These are phyloP conservation scores for Vulpes vulpes DNA, from an alignment of 2,113 vertebrate species.

Conservation along the genomic window DNA sequence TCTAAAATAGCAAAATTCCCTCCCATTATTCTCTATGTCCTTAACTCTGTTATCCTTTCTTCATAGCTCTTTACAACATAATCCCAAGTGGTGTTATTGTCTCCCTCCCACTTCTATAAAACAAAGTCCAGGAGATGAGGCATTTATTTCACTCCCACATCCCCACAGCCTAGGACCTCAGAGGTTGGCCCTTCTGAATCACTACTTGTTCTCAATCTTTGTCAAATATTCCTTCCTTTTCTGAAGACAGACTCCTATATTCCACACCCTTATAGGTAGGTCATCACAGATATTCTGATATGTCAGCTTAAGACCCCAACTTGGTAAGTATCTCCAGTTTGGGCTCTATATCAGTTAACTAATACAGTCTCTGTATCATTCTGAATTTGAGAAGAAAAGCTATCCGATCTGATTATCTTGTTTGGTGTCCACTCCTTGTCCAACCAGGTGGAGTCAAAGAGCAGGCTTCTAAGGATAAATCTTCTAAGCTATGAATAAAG, in stretches of 20 bases:
- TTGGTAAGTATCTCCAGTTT: not conserved
- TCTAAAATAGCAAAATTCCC: not conserved
- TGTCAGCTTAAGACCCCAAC: not conserved
- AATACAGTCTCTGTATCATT: not conserved
- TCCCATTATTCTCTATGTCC: not conserved
- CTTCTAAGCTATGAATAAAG: not conserved
- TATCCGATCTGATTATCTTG: not conserved
- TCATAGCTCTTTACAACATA: not conserved
- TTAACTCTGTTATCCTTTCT: not conserved
- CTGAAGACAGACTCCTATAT: not conserved
- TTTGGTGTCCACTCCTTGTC: not conserved
- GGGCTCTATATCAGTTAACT: not conserved
- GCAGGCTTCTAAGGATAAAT: not conserved
- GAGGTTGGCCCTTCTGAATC: not conserved
- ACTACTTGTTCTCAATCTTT: not conserved
- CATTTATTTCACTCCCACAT: not conserved
- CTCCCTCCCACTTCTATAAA: not conserved
- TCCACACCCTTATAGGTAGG: not conserved
- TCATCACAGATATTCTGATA: not conserved
- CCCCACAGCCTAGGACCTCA: not conserved
- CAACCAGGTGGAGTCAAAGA: not conserved
- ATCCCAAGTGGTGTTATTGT: not conserved
- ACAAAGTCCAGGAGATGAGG: not conserved
- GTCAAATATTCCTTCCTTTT: not conserved
- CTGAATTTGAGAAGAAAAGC: not conserved